A percentile compares a stretch with the other conserved stretches of the same genome.
These are phyloP conservation scores for Ameiurus melas DNA, from an alignment of 2,113 vertebrate species.

Conservation along the genomic window DNA sequence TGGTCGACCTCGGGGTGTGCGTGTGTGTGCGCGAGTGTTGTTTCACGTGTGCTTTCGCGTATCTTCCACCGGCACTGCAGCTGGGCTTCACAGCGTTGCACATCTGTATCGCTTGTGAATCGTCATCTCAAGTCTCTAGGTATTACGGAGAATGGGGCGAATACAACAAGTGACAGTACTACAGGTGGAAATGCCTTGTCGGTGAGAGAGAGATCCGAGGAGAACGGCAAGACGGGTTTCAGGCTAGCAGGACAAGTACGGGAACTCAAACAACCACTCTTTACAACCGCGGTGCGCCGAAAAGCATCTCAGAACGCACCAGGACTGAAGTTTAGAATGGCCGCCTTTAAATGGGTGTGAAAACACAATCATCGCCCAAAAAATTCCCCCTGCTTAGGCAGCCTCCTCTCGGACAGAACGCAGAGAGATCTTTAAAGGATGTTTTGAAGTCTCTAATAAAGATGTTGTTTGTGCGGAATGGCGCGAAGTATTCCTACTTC, in stretches of 20 bases:
- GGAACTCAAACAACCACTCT: not conserved
- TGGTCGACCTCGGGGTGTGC: slow-evolving; percentile 11
- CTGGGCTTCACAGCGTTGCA: not conserved
- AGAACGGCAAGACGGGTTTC: not conserved
- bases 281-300: not conserved
- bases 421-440: not conserved
- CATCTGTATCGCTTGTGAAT: not conserved
- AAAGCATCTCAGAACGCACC: not conserved
- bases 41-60: not conserved
- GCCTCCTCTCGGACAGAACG: not conserved
- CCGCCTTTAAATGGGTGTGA: not conserved
- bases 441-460: not conserved
- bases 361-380: not conserved
- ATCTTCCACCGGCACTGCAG: not conserved
- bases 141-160: not conserved
- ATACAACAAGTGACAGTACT: not conserved
- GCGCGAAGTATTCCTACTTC: not conserved
- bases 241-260: not conserved
- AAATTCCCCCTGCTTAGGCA: not conserved
- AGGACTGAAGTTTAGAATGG: not conserved
- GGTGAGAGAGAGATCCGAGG: not conserved
- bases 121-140: not conserved
- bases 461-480: not conserved
- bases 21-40: not conserved
- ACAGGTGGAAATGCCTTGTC: too few species aligned